Evolutionary conservation across 2,888 invertebrate genomes (phyloP), one percentile per base, ranked within the genome.

Genomic region (Plebejus argus): DNA sequence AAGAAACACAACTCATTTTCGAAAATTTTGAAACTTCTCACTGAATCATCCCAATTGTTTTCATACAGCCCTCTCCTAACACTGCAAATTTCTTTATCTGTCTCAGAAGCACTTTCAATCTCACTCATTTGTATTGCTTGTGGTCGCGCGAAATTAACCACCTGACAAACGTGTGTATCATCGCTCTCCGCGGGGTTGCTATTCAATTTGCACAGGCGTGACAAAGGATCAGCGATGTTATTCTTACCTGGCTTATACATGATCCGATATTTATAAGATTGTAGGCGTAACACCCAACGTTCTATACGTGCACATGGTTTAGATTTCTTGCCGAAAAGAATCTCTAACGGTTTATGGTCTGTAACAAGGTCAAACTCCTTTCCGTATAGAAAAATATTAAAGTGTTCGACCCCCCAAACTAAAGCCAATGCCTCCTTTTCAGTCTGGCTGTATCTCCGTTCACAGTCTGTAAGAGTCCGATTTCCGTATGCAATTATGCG

Each of bases 241-340:
- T 18, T 72, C 78, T 84, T 85, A 0, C 85, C 84, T 0, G 84
- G 83, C 8, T 76, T 49, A 58, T 86, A 87, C 7, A 81, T 39
- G 3, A 86, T 81, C 56, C 83, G 83, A 77, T 79, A 86, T 1
- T 79, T 78, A 33, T 82, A 87, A 0, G 83, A 15, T 76, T 87
- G 86, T 5, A 86, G 76, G 3, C 85, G 70, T 20, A 87, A 39
- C 5, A 87, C 80, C 87, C 86, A 87, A 1, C 86, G 76, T 76
- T 87, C 86, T 7, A 87, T 82, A 49, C 86, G n/a, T 0, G 86
- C 86, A 35, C 85, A 85, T 0, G 86, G 84, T 78, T 86, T 86
- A 1, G 85, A 86, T 35, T 70, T 78, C 18, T 79, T 77, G 0
- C 83, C 81, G 77, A 86, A 86, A 28, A 87, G 82, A 3, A 79